Base-by-base conservation (phyloP, 1,140 invertebrate genomes). In the Panagrolaimus sp. region DNA sequence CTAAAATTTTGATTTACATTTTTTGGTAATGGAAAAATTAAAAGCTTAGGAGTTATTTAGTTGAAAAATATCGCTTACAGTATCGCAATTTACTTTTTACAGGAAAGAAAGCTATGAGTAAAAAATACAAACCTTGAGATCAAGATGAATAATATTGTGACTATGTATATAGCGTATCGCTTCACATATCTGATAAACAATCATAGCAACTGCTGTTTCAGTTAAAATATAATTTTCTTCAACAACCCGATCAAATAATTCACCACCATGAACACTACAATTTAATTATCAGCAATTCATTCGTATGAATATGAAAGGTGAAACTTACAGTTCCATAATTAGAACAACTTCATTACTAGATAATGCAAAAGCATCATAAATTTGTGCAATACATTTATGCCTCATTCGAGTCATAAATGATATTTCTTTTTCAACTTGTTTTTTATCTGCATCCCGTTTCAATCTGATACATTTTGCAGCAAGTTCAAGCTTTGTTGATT, bases 281-380 rank as follows among this genome's bases (percentile, higher is more conserved):
- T n/a, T n/a, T n/a, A n/a, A n/a, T n/a, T n/a, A 65, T 43, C 14
- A 61, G 25, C 1, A 38, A 13, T 65, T 46, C 16, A n/a, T n/a
- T n/a, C 42, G 38, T 71, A 38, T 42, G 23, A 71, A 62, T 66
- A 16, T 45, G 46, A 66, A 16, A 13, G 27, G 23, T 7, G 5
- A 46, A 13, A 90, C 92, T 91, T 87, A 87, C 87, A 88, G 81
- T 80, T 88, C 87, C 63, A 88, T 82, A 31, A 88, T 84, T 1
- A 88, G 79, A 62, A 87, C 85, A 51, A 88, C 85, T 64, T 87
- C 84, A 27, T 81, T 77, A 16, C 89, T 89, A 80, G 78, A 80
- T 23, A 82, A 85, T 51, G 87, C 85, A 73, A 84, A 87, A 20
- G 87, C 86, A 62, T 88, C 86, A 75, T 87, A 85, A 27, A 88